Evolutionary conservation across 2,113 vertebrate species (phyloP).

Genomic region (Maccullochella peelii): DNA sequence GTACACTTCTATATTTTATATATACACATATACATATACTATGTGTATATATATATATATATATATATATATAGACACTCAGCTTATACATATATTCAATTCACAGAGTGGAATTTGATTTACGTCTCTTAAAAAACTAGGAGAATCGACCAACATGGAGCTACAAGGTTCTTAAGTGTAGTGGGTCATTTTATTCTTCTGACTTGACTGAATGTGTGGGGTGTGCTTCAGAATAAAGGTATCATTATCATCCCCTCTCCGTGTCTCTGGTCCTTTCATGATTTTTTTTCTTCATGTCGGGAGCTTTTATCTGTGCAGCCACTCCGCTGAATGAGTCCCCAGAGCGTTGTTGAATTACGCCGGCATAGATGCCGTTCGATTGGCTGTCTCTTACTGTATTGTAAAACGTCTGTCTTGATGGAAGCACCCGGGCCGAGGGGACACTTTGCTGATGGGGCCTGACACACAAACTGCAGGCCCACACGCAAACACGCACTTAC

Average conservation of each 20-base stretch:
- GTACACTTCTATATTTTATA: too few relatives aligned
- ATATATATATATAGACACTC: too few relatives aligned
- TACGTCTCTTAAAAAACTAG: too few relatives aligned
- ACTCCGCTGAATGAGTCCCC: slow-evolving; percentile 62
- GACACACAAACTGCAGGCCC: neutral
- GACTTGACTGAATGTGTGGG: neutral
- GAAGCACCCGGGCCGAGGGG: neutral
- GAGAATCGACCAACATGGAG: too few relatives aligned
- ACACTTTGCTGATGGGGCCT: slow-evolving; percentile 4
- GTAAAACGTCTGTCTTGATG: slow-evolving; percentile 58
- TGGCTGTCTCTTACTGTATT: slow-evolving; percentile 53
- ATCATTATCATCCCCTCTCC: neutral
- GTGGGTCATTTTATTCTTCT: neutral
- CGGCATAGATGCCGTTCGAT: slow-evolving; percentile 47
- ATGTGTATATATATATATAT: too few relatives aligned
- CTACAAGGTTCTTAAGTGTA: neutral
- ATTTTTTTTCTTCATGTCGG: neutral
- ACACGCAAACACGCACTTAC: neutral
- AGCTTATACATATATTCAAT: too few relatives aligned
- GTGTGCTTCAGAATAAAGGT: slow-evolving; percentile 13
- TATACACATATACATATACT: too few relatives aligned
- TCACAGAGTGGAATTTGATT: too few relatives aligned
- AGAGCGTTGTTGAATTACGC: slow-evolving; percentile 59
- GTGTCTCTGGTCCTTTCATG: neutral
- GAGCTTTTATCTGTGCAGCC: slow-evolving; percentile 33